Evolutionary conservation across 2,113 vertebrate genomes (phyloP).

Genomic region (Paraplagusia blochii): DNA sequence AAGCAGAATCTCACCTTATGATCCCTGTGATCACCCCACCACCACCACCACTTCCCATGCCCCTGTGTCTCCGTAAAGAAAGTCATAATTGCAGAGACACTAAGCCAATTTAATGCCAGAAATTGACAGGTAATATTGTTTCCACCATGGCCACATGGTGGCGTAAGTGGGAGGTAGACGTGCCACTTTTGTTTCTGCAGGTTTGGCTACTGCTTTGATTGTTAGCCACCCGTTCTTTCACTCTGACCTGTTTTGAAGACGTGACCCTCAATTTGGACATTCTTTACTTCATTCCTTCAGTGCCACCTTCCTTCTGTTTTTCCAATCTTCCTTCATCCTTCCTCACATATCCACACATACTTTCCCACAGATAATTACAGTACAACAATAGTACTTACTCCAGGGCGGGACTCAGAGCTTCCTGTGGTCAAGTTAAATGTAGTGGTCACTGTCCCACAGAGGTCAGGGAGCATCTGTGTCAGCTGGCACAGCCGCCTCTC

Average conservation of each 20-base stretch:
- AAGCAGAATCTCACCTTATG: conserved; percentile 44
- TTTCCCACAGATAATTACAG: conserved; percentile 54
- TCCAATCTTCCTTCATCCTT: conserved; percentile 11
- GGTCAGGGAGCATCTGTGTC: conserved; percentile 33
- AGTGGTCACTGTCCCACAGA: conserved; percentile 38
- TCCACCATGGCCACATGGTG: too few species aligned
- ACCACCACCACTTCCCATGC: too few species aligned
- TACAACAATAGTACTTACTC: conserved; percentile 41
- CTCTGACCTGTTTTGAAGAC: conserved; percentile 26
- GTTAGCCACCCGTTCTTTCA: conserved; percentile 1
- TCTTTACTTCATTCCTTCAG: too few species aligned
- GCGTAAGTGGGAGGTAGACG: too few species aligned
- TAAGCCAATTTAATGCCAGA: too few species aligned
- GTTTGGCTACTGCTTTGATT: background rate
- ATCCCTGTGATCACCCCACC: background rate
- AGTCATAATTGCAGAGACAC: too few species aligned
- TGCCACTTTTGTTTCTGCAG: too few species aligned
- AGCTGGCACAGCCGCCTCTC: conserved; percentile 34
- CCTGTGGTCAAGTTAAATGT: conserved; percentile 56
- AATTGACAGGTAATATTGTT: too few species aligned
- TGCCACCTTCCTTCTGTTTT: too few species aligned
- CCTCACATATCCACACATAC: conserved; percentile 8
- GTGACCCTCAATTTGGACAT: background rate
- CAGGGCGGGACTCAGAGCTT: conserved; percentile 47
- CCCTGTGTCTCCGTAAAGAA: too few species aligned